phyloP scores from a whole-genome alignment of 1,140 invertebrate species.

The Zaprionus vittiger region DNA sequence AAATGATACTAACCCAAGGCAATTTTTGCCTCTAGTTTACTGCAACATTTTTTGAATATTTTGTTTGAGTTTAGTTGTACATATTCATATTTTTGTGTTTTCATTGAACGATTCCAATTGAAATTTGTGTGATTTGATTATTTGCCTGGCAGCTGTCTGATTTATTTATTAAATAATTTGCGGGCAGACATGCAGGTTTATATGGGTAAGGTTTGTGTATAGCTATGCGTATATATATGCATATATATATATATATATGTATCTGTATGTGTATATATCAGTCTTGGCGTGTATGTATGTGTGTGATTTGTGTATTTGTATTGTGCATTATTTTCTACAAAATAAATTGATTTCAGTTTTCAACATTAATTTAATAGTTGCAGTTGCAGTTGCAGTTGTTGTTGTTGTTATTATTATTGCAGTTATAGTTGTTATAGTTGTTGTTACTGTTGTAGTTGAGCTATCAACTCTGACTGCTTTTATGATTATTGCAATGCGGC shows the following conservation, averaged over 20 bases:
- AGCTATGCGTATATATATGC: not conserved
- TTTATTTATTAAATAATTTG: constrained; percentile 44
- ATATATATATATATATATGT: not conserved
- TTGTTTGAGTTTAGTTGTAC: not conserved
- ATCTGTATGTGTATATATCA: not conserved
- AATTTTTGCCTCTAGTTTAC: not conserved
- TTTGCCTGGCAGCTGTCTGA: constrained; percentile 41
- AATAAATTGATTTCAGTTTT: constrained; percentile 58
- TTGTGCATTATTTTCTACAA: constrained; percentile 38
- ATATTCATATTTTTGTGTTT: not conserved
- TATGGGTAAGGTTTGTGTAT: no score
- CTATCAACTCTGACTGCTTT: constrained; percentile 34
- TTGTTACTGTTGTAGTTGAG: not conserved
- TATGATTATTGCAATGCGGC: constrained; percentile 48
- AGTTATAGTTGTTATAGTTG: not conserved
- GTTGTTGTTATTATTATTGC: constrained; percentile 6
- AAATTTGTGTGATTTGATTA: constrained; percentile 54
- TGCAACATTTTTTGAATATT: not conserved
- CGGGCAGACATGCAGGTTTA: not conserved
- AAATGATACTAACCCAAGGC: not conserved
- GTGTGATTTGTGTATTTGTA: not conserved
- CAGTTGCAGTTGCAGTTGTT: constrained; percentile 22
- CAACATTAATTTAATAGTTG: constrained; percentile 51
- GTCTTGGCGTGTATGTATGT: not conserved
- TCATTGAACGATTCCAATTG: constrained; percentile 22